Evolutionary conservation across 2,888 invertebrate species (phyloP).

Genomic region (Gisinianus flammeolus): DNA sequence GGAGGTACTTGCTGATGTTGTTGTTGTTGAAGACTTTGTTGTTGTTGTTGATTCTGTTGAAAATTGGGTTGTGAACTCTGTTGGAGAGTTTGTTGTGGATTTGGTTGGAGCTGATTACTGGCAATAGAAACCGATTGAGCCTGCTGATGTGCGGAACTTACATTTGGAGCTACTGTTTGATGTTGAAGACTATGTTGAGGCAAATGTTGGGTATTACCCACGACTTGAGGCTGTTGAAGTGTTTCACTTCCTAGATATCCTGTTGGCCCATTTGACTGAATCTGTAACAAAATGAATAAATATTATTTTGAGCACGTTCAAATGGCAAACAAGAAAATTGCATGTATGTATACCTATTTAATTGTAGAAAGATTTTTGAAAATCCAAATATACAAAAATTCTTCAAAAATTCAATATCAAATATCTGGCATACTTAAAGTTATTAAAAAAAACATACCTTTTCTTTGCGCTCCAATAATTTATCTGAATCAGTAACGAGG

Average conservation of each 20-base stretch:
- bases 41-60: background rate
- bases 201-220: background rate
- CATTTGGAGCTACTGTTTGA: background rate
- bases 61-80: background rate
- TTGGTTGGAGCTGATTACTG: background rate
- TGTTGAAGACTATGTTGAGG: constrained; percentile 8
- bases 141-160: background rate
- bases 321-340: too few species aligned
- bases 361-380: too few species aligned
- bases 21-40: constrained; percentile 29
- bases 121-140: too few species aligned
- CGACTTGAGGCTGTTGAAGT: background rate
- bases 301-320: too few species aligned
- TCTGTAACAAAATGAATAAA: background rate
- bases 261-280: background rate
- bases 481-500: constrained; percentile 11
- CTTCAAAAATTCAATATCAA: too few species aligned
- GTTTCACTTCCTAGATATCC: background rate
- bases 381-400: too few species aligned
- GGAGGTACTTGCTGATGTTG: constrained; percentile 60
- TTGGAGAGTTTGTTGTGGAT: background rate
- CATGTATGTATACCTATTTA: too few species aligned
- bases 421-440: too few species aligned
- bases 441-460: too few species aligned
- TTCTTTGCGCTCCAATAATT: background rate